Base-by-base conservation (phyloP, 2,113 vertebrate species). In the Cyanocitta stelleri region DNA sequence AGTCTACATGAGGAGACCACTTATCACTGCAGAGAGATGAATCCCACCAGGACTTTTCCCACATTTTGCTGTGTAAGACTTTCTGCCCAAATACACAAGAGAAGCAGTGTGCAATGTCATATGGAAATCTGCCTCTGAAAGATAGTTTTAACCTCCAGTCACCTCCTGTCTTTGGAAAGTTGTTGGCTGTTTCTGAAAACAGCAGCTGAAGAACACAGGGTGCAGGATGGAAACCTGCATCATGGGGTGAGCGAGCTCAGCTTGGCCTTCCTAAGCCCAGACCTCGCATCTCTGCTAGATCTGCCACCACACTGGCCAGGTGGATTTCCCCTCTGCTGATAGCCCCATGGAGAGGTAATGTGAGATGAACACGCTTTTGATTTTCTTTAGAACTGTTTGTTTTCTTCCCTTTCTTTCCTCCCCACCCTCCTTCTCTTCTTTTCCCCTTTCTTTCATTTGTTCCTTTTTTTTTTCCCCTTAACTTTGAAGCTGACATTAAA, bases 31-130 rank as follows among this genome's bases (percentile, higher is more conserved):
- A 52, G 91, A 90, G 55, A 96, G 93, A 95, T 80, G 64, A 48
- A 46, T 75, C 85, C 78, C 73, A 51, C 37, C 46, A 55, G 79
- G 48, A 84, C 76, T 67, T 33, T 52, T 15, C 71, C 80, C 43
- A 26, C 48, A 62, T 93, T 91, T 80, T 85, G 89, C 87, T 83
- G 39, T 30, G 33, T 87, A 92, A 97, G 92, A 54, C 44, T 76
- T 94, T 73, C 56, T 58, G 55, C 69, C 71, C 46, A 43, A 78
- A 87, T 16, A 82, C 66, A 54, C 56, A 39, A 2, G 44, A 59
- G 85, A 80, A 79, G 52, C 37, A 66, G 79, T 7, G 16, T 56
- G 56, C 56, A 82, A 51, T 66, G 83, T 88, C 89, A 86, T 43
- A 77, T 52, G 89, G 29, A 96, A 87, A 95, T 43, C 35, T 56